A percentile compares a stretch with the other conserved stretches of the same genome.
phyloP scores from a whole-genome alignment of 2,113 vertebrate genomes.

The Entomyzon cyanotis region DNA sequence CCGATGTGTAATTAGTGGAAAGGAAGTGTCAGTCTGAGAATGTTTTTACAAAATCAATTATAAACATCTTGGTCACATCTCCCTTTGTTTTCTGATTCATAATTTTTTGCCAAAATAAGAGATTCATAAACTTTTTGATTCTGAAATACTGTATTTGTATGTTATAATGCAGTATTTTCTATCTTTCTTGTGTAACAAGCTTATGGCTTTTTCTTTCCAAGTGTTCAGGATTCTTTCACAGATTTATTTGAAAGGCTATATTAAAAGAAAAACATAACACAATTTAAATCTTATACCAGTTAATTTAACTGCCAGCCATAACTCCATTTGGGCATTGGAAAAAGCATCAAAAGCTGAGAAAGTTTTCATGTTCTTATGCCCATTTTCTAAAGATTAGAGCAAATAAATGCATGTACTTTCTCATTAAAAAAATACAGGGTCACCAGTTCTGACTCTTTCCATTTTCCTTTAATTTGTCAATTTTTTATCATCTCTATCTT shows the following conservation, averaged over 20 bases:
- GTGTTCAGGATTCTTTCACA: neutral
- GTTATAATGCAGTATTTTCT: neutral
- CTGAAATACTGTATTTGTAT: neutral
- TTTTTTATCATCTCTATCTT: neutral
- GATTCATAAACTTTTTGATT: neutral
- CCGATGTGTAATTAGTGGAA: neutral
- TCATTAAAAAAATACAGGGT: neutral
- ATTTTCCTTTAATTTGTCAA: neutral
- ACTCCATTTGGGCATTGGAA: neutral
- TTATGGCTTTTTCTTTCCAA: neutral
- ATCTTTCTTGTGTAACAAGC: neutral
- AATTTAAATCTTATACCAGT: neutral
- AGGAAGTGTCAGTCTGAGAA: neutral
- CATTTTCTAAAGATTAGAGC: slow-evolving; percentile 7
- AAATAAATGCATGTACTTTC: neutral
- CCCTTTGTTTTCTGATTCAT: neutral
- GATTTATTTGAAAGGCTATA: neutral
- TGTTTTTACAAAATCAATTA: neutral
- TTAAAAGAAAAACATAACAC: neutral
- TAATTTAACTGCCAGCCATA: neutral
- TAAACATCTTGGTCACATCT: neutral
- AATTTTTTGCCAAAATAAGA: neutral
- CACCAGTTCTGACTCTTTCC: neutral
- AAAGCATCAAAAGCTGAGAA: neutral
- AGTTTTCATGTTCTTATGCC: neutral